A percentile compares a stretch with the other conserved stretches of the same genome.
phyloP scores from a whole-genome alignment of 2,797 vertebrate species.

The Pseudomugil tenellus region DNA sequence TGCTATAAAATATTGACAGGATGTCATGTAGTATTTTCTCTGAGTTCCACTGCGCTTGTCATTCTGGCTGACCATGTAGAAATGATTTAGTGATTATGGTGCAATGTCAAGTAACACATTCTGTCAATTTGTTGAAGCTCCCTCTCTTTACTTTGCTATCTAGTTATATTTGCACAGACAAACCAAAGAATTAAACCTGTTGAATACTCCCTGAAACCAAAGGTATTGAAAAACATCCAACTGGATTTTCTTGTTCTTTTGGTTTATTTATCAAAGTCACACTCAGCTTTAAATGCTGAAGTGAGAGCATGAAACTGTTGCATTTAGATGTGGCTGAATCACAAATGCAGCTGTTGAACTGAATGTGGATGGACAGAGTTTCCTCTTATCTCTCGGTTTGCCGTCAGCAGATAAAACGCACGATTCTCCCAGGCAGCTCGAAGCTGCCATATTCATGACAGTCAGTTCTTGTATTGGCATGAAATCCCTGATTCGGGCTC shows the following conservation, averaged over 20 bases:
- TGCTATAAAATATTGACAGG: constrained; percentile 58
- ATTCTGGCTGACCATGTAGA: constrained; percentile 48
- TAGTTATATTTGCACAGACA: background rate
- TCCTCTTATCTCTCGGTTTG: constrained; percentile 53
- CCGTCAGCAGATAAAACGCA: constrained; percentile 50
- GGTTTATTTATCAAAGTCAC: background rate
- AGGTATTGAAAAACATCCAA: background rate
- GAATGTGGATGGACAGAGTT: constrained; percentile 19
- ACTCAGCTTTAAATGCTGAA: constrained; percentile 8
- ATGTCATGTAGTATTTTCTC: constrained; percentile 48
- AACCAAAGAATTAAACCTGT: constrained; percentile 4
- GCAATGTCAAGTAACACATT: constrained; percentile 54
- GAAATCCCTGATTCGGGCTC: constrained; percentile 37
- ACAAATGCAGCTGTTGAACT: constrained; percentile 26
- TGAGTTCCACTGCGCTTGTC: constrained; percentile 38
- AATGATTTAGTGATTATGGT: constrained; percentile 56
- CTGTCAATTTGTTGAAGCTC: constrained; percentile 18
- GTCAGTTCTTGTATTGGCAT: constrained; percentile 42
- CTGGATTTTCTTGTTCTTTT: background rate
- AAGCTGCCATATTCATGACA: constrained; percentile 28
- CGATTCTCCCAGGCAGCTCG: constrained; percentile 34
- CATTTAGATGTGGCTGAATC: background rate
- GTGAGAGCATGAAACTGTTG: background rate
- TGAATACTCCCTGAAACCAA: background rate
- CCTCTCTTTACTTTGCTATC: constrained; percentile 7